These are phyloP conservation scores for Smittia sp. DNA, from an alignment of 2,888 invertebrate genomes.

Conservation along the genomic window DNA sequence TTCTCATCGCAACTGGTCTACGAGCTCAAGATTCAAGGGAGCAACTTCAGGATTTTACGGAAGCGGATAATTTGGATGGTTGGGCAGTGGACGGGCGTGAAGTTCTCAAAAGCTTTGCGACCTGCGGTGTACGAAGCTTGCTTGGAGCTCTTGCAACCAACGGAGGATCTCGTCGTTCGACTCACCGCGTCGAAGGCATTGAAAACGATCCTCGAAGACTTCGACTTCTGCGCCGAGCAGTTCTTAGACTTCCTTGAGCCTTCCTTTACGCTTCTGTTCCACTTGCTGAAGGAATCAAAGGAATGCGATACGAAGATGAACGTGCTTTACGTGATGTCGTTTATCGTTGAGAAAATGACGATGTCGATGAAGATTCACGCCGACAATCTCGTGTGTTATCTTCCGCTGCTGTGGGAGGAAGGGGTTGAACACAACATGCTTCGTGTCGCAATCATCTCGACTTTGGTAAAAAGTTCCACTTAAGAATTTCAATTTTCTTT, in stretches of 20 bases:
- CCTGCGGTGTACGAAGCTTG: slow-evolving; percentile 78
- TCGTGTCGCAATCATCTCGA: slow-evolving; percentile 83
- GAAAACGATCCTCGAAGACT: slow-evolving; percentile 82
- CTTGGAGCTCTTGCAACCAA: slow-evolving; percentile 67
- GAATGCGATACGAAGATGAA: slow-evolving; percentile 97
- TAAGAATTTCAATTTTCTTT: slow-evolving; percentile 27
- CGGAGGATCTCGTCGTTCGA: slow-evolving; percentile 86
- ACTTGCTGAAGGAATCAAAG: slow-evolving; percentile 77
- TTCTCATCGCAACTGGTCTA: slow-evolving; percentile 75
- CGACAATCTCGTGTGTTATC: slow-evolving; percentile 71
- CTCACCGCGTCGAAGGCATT: slow-evolving; percentile 83
- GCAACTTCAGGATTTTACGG: slow-evolving; percentile 79
- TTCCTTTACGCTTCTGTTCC: slow-evolving; percentile 75
- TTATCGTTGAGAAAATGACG: slow-evolving; percentile 83
- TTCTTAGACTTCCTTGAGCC: slow-evolving; percentile 81
- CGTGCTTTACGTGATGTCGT: slow-evolving; percentile 83
- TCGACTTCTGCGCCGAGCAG: slow-evolving; percentile 83
- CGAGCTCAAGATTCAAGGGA: slow-evolving; percentile 78
- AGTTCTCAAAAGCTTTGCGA: slow-evolving; percentile 72
- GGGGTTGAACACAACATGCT: slow-evolving; percentile 86
- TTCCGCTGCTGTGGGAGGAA: slow-evolving; percentile 86
- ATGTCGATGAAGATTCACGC: slow-evolving; percentile 66
- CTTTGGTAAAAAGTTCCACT: slow-evolving; percentile 56
- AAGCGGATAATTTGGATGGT: slow-evolving; percentile 82
- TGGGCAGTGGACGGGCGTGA: slow-evolving; percentile 77